Evolutionary conservation across 1,140 invertebrate genomes (phyloP).

Genomic region (Meteorus sp.): DNA sequence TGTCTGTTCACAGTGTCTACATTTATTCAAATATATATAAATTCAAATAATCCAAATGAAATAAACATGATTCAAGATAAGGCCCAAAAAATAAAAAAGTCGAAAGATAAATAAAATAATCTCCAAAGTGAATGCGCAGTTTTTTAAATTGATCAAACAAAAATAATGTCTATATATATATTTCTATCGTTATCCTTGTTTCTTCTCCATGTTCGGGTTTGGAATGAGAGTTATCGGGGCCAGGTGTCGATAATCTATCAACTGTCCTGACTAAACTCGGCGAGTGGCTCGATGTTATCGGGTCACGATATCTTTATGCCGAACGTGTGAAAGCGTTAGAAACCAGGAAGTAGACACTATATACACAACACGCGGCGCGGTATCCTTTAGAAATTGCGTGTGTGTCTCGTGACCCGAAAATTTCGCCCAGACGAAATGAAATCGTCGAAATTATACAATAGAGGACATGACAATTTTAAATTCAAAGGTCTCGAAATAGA

Average conservation of each 20-base stretch:
- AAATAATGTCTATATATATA: too few species aligned
- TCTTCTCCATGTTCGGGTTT: conserved; percentile 7
- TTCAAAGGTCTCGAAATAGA: not conserved
- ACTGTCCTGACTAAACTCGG: conserved; percentile 14
- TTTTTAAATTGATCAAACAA: too few species aligned
- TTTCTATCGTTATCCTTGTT: too few species aligned
- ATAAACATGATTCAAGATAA: too few species aligned
- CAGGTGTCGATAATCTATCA: conserved; percentile 24
- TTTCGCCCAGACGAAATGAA: not conserved
- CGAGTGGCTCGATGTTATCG: conserved; percentile 21
- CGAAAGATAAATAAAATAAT: too few species aligned
- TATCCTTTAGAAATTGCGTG: conserved; percentile 25
- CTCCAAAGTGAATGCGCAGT: too few species aligned
- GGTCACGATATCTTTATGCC: conserved; percentile 27
- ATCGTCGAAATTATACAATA: not conserved
- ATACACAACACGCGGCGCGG: too few species aligned
- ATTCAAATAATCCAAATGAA: too few species aligned
- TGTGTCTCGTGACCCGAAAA: conserved; percentile 11
- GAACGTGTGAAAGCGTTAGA: conserved; percentile 29
- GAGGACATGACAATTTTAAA: not conserved
- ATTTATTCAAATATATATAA: not conserved
- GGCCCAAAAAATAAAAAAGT: too few species aligned
- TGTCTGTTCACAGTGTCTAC: conserved; percentile 13
- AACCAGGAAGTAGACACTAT: conserved; percentile 27
- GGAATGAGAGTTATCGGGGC: too few species aligned